A percentile compares a stretch with the other conserved stretches of the same genome.
Evolutionary conservation across 2,888 invertebrate genomes (phyloP).

Genomic region (Pseudolycoriella hygida): DNA sequence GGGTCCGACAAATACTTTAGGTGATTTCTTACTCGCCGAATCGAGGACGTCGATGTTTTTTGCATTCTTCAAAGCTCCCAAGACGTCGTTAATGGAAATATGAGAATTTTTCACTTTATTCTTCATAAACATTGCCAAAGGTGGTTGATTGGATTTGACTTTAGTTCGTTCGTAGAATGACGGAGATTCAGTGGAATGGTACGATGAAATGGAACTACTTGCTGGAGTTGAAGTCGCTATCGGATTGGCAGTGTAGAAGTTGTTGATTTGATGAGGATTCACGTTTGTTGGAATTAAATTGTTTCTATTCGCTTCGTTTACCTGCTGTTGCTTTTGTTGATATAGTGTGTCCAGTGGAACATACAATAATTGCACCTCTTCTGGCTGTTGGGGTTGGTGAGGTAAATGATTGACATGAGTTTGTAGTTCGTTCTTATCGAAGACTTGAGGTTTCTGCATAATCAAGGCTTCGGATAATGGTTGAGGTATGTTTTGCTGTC

Average conservation of each 20-base stretch:
- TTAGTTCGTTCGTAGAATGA: constrained; percentile 33
- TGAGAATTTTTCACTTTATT: constrained; percentile 31
- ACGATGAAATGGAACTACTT: constrained; percentile 7
- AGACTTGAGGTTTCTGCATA: constrained; percentile 5
- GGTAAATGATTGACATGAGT: constrained; percentile 6
- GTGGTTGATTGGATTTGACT: constrained; percentile 65
- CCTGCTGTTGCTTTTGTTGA: constrained; percentile 11
- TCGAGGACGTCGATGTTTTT: constrained; percentile 63
- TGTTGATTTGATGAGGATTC: constrained; percentile 31
- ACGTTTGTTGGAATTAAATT: constrained; percentile 20
- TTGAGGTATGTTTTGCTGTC: constrained; percentile 9
- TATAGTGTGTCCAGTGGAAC: constrained; percentile 54
- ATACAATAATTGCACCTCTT: constrained; percentile 62
- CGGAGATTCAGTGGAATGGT: constrained; percentile 27
- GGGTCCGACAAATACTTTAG: constrained; percentile 68
- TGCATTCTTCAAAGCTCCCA: constrained; percentile 48
- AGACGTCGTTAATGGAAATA: constrained; percentile 49
- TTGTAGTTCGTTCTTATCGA: constrained; percentile 7
- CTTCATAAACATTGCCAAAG: constrained; percentile 63
- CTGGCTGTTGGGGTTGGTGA: constrained; percentile 21
- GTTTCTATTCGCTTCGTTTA: constrained; percentile 18
- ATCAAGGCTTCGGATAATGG: constrained; percentile 13
- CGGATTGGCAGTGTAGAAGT: constrained; percentile 22
- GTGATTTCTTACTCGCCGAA: constrained; percentile 45
- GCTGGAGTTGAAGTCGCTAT: constrained; percentile 7